Base-by-base conservation (phyloP, 2,113 vertebrate species). In the Eulemur rufifrons region DNA sequence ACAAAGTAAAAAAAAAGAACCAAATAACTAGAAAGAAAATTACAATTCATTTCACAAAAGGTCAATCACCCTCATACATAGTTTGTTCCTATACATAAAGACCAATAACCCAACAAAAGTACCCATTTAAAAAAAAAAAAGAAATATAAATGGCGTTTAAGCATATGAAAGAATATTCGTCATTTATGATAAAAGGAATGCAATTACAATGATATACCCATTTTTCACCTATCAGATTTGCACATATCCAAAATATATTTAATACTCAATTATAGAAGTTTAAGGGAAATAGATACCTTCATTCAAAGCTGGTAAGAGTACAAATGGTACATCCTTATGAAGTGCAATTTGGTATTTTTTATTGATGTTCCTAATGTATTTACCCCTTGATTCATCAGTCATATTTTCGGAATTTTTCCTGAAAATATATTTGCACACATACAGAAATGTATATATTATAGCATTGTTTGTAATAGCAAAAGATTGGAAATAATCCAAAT, bases 161-260 rank as follows among this genome's bases (percentile, higher is more conserved):
- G 50, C 29, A 18, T 66, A 69, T 78, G 42, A 93, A 78, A 93
- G 39, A 83, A 92, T 45, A 1, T 27, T 95, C 21, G 42, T 89
- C 13, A 64, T 37, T 92, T 63, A 45, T 39, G 91, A 95, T n/a
- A 88, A 89, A 86, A 95, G 59, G 29, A 90, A 37, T 76, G 4
- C 2, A 82, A 59, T 95, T 59, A 37, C 47, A 84, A 76, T 45
- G 76, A 45, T 83, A 80, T 8, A 17, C 8, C 5, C 54, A 47
- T 56, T 96, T 96, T 50, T 88, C 25, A 93, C 50, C 47, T n/a
- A 50, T 69, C 56, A 76, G 42, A 93, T 88, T 42, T 88, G 14
- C 15, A 87, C 20, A 54, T 69, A 80, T 45, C 76, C 63, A 74
- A 92, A 92, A 71, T 80, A 73, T 23, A 68, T 21, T 32, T 14